Conservation (phyloP, 2,888 invertebrate genomes). For the Lottia gigantea region DNA sequence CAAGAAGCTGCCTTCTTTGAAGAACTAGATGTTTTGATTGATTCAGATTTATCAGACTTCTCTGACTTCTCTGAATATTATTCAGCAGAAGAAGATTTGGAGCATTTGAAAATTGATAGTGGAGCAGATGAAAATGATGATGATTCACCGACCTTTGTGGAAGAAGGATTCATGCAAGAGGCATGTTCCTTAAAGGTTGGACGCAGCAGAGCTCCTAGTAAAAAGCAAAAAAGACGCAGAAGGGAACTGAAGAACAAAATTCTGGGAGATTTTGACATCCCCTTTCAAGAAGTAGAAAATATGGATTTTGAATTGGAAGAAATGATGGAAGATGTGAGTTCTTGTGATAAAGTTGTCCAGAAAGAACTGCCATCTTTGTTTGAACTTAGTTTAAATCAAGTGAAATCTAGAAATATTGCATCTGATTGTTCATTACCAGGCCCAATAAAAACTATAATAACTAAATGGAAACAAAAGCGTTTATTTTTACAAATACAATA, state of each 20-base stretch:
- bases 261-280: constrained; percentile 14
- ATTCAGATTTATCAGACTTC: background rate
- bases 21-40: background rate
- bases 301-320: constrained; percentile 15
- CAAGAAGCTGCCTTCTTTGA: background rate
- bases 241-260: background rate
- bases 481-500: background rate
- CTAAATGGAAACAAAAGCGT: background rate
- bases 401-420: background rate
- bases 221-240: background rate
- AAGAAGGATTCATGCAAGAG: background rate
- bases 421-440: background rate
- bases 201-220: background rate
- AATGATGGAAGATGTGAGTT: background rate
- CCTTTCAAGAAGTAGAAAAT: constrained; percentile 20
- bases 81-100: constrained; percentile 1
- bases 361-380: background rate
- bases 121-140: background rate
- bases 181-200: background rate
- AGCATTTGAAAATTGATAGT: background rate
- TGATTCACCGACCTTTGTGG: background rate
- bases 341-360: background rate
- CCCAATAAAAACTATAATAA: background rate
- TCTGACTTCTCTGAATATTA: background rate
- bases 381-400: background rate